A percentile compares a stretch with the other conserved stretches of the same genome.
phyloP scores from a whole-genome alignment of 2,888 invertebrate species.

The Tridacna gigas region DNA sequence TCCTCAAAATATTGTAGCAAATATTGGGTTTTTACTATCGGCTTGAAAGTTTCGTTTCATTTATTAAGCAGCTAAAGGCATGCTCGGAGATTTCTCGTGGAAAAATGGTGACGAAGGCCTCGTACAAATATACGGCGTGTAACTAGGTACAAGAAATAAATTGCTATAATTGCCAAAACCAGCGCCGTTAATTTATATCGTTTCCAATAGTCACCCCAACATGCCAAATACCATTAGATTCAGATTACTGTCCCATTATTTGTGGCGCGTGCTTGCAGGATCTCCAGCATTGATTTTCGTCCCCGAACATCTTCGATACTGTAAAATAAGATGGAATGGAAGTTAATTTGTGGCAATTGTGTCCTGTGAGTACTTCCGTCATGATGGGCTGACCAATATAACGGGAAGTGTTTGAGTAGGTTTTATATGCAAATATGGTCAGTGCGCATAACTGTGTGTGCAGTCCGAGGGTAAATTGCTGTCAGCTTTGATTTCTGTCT shows the following conservation, averaged over 20 bases:
- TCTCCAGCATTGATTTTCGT: background rate
- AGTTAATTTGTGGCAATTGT: slow-evolving; percentile 17
- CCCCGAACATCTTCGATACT: background rate
- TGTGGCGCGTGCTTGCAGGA: background rate
- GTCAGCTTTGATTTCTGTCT: no score
- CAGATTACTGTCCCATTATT: background rate
- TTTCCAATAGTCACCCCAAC: slow-evolving; percentile 21
- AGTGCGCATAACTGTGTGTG: no score
- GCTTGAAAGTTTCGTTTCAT: no score
- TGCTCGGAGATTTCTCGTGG: no score
- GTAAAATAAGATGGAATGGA: slow-evolving; percentile 17
- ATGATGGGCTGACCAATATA: background rate
- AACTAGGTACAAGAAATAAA: background rate
- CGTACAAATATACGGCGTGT: no score
- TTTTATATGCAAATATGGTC: no score
- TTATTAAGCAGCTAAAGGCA: no score
- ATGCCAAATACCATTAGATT: background rate
- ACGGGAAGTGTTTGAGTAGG: no score
- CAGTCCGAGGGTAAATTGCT: no score
- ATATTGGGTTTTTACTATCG: no score
- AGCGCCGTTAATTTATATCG: slow-evolving; percentile 18
- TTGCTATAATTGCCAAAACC: slow-evolving; percentile 17
- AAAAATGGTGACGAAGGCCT: no score
- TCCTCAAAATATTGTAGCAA: no score
- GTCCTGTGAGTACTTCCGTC: slow-evolving; percentile 3